Base-by-base conservation (phyloP, 2,797 vertebrate genomes). In the Gymnoscopelus braueri region DNA sequence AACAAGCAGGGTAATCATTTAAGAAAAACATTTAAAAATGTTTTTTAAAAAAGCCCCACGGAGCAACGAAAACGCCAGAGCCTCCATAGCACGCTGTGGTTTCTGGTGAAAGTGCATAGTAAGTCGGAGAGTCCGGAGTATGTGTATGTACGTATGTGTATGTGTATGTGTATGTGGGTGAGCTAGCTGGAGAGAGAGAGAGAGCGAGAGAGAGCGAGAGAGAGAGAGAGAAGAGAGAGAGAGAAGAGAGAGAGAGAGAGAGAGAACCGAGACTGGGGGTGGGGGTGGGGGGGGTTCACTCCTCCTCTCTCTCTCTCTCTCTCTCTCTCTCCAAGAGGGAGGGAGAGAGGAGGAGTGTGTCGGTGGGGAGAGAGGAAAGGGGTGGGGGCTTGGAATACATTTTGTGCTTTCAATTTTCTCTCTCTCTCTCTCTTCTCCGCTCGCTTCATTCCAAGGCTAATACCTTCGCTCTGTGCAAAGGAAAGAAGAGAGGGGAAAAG, bases 341-440 rank as follows among this genome's bases (percentile, higher is more conserved):
- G 88, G 87, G 89, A 91, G 84, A 78, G 75, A 91, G 90, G 89
- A 92, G 91, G 92, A 92, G 90, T 92, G 90, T 91, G 86, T 80
- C 71, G 50, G 76, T 80, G 79, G 74, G 44, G 55, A 81, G 63
- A 88, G 83, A 89, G 81, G 79, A 89, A 82, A 85, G 77, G 85
- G 85, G 87, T 85, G 84, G 86, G 84, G 84, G 85, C 67, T 44
- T 85, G 75, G 80, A 89, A 91, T 91, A 85, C 60, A 87, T 88
- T 81, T 77, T 77, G 58, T 61, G 65, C 77, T 84, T 87, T 83
- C 57, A 67, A 71, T 78, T 82, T 67, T 80, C 73, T 65, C 67
- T 60, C 63, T 35, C 48, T 61, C 24, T 49, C 39, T 11, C 50
- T n/a, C 35, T 13, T 8, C 57, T 54, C 56, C 71, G 55, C 61